Conservation (phyloP, 2,113 vertebrate genomes). For the Lichenostomus cassidix region DNA sequence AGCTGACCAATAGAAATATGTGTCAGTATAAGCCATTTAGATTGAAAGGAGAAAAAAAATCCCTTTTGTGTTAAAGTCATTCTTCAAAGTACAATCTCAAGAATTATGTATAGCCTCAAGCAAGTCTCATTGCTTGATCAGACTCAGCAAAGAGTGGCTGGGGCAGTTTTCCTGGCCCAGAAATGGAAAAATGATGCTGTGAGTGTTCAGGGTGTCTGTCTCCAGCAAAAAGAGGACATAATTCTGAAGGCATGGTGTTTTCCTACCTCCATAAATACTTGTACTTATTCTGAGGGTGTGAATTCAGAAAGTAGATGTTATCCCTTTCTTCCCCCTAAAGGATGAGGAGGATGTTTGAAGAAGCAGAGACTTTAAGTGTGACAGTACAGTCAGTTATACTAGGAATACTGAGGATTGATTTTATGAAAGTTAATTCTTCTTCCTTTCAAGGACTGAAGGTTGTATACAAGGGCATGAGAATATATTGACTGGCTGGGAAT, state of each 20-base stretch:
- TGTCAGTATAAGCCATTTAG: neutral
- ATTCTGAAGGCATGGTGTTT: constrained; percentile 42
- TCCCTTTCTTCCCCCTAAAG: neutral
- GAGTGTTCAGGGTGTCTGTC: neutral
- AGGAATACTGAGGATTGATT: constrained; percentile 33
- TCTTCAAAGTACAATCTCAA: neutral
- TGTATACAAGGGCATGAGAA: constrained; percentile 62
- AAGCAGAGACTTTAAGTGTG: constrained; percentile 26
- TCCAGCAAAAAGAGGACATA: neutral
- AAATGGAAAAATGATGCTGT: neutral
- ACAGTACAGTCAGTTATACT: constrained; percentile 17
- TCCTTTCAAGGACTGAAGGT: constrained; percentile 59
- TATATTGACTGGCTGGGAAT: constrained; percentile 66
- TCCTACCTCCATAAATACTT: constrained; percentile 23
- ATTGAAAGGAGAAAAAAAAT: neutral
- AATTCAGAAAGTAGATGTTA: constrained; percentile 51
- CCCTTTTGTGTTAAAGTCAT: neutral
- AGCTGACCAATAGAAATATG: constrained; percentile 1
- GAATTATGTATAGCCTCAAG: constrained; percentile 2
- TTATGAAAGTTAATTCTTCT: constrained; percentile 69
- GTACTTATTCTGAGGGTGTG: neutral
- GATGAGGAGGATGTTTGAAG: constrained; percentile 43
- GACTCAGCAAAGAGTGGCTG: neutral
- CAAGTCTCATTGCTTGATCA: neutral
- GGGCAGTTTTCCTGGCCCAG: neutral